phyloP scores from a whole-genome alignment of 2,888 invertebrate species.

The Zhengitettix transpicula region DNA sequence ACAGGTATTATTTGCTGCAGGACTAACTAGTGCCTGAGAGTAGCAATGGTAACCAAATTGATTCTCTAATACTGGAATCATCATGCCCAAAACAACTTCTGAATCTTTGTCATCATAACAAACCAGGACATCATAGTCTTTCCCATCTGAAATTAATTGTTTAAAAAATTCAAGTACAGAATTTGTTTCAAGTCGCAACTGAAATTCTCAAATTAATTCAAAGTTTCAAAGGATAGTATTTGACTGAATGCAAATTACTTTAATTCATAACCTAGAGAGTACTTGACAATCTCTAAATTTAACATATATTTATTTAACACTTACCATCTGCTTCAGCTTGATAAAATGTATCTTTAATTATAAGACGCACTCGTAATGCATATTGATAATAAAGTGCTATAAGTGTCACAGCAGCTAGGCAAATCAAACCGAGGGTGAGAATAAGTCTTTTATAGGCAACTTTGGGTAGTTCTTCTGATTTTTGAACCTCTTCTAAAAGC shows the following conservation, averaged over 20 bases:
- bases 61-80: conserved; percentile 42
- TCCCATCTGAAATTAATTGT: conserved; percentile 27
- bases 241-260: no score
- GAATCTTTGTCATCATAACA: conserved; percentile 45
- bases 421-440: no score
- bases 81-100: conserved; percentile 40
- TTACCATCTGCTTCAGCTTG: background rate
- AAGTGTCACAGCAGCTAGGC: background rate
- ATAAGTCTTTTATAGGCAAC: no score
- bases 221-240: no score
- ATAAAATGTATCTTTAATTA: background rate
- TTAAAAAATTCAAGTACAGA: background rate
- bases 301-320: background rate
- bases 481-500: no score
- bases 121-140: conserved; percentile 46
- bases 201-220: no score
- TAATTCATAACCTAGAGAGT: no score
- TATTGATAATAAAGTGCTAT: background rate
- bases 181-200: no score
- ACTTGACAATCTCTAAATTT: background rate
- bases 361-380: no score
- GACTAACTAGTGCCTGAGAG: conserved; percentile 17
- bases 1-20: background rate
- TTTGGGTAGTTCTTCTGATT: no score
- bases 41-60: conserved; percentile 47